phyloP scores from a whole-genome alignment of 2,888 invertebrate species.

The Mechanitis mazaeus region DNA sequence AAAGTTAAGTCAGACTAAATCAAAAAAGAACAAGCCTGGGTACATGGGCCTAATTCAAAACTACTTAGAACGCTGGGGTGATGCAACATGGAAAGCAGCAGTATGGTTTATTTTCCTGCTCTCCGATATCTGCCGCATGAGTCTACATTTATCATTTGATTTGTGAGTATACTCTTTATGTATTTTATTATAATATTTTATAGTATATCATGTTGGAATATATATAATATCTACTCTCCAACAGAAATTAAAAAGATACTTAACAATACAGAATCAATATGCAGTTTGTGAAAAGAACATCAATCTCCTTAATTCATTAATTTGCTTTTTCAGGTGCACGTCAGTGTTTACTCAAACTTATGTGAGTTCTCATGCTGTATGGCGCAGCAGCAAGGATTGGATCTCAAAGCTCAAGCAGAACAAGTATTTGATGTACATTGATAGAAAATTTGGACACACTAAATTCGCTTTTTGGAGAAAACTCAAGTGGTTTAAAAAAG shows the following conservation, averaged over 20 bases:
- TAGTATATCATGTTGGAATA: too few species aligned
- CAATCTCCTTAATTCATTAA: too few species aligned
- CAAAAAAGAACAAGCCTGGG: conserved; percentile 59
- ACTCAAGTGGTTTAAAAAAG: conserved; percentile 72
- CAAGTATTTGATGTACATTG: conserved; percentile 69
- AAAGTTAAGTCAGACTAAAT: conserved; percentile 62
- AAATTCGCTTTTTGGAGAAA: conserved; percentile 77
- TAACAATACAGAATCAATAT: too few species aligned
- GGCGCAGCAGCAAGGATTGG: conserved; percentile 66
- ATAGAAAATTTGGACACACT: conserved; percentile 76
- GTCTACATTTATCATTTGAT: conserved; percentile 82
- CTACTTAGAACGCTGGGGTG: conserved; percentile 74
- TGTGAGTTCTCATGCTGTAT: conserved; percentile 66
- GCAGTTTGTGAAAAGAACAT: too few species aligned
- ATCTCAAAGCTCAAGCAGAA: conserved; percentile 58
- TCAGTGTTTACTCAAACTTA: conserved; percentile 71
- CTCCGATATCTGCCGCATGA: conserved; percentile 87
- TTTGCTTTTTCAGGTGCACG: conserved; percentile 51
- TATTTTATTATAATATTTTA: too few species aligned
- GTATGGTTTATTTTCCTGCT: conserved; percentile 88
- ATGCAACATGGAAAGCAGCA: conserved; percentile 78
- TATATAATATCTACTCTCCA: too few species aligned
- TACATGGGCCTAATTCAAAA: conserved; percentile 65
- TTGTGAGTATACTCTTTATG: conserved; percentile 74
- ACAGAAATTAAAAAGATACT: too few species aligned